Percentiles rank a stretch among this genome's conserved stretches.
Conservation (phyloP, 2,797 vertebrate genomes). For the Squalus acanthias region DNA sequence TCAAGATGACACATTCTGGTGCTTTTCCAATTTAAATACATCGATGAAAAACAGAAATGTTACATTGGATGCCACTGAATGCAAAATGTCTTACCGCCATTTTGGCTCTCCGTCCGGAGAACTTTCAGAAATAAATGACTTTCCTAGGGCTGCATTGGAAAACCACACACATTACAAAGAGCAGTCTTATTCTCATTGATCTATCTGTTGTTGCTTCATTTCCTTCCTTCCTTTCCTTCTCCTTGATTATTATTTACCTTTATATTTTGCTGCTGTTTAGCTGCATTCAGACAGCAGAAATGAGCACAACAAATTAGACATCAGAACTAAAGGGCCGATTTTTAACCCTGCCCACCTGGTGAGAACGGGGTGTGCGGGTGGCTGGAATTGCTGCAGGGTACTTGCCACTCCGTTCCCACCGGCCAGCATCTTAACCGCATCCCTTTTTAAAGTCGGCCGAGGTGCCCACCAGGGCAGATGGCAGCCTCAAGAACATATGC, state of each 20-base stretch:
- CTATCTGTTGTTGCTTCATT: background rate
- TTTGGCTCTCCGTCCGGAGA: background rate
- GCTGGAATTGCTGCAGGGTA: background rate
- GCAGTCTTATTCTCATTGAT: background rate
- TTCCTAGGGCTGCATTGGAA: background rate
- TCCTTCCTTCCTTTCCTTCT: background rate
- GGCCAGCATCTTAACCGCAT: background rate
- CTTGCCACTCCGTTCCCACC: background rate
- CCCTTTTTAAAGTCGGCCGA: background rate
- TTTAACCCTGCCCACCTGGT: background rate
- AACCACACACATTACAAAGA: background rate
- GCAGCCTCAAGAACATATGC: background rate
- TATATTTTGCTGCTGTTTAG: background rate
- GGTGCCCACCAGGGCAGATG: background rate
- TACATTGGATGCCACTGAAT: background rate
- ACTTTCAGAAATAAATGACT: constrained; percentile 1
- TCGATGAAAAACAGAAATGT: background rate
- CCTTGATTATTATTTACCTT: background rate
- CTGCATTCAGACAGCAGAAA: background rate
- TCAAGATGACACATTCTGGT: background rate
- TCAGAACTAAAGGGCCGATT: background rate
- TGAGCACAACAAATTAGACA: background rate
- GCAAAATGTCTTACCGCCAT: background rate
- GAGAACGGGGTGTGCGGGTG: background rate
- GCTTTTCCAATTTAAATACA: background rate